Evolutionary conservation across 2,888 invertebrate species (phyloP).

Genomic region (Eupithecia tripunctaria): DNA sequence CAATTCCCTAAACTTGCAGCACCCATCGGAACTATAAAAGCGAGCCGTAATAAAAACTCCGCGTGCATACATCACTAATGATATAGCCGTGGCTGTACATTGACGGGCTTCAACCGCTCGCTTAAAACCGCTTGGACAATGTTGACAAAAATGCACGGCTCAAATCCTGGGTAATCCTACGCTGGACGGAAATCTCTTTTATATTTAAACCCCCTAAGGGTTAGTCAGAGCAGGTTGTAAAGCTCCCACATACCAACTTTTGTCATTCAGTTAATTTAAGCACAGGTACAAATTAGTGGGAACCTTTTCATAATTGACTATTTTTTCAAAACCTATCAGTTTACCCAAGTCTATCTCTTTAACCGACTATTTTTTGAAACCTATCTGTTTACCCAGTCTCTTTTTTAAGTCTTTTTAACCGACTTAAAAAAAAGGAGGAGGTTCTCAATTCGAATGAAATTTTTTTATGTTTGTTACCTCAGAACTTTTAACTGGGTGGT

Average conservation of each 20-base stretch:
- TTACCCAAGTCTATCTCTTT: too few relatives aligned
- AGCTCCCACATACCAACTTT: conserved; percentile 3
- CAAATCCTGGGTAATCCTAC: conserved; percentile 17
- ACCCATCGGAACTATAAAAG: conserved; percentile 72
- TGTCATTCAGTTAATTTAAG: neutral
- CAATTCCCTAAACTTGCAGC: conserved; percentile 73
- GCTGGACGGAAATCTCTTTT: conserved; percentile 11
- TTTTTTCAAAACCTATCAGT: neutral
- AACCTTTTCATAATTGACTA: neutral
- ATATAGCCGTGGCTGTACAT: conserved; percentile 53
- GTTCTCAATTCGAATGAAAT: too few relatives aligned
- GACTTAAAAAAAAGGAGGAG: too few relatives aligned
- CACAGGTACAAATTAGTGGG: neutral
- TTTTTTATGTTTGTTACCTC: too few relatives aligned
- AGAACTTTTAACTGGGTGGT: too few relatives aligned
- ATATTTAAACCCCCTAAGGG: conserved; percentile 3
- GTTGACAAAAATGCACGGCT: conserved; percentile 9
- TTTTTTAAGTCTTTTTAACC: too few relatives aligned
- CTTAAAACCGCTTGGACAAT: conserved; percentile 23
- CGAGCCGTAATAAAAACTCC: conserved; percentile 45
- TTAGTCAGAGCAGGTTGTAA: neutral
- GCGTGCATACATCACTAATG: conserved; percentile 77
- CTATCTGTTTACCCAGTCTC: too few relatives aligned
- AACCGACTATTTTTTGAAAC: too few relatives aligned
- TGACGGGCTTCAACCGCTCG: conserved; percentile 32